Conservation (phyloP, 2,888 invertebrate genomes). For the Hermodice carunculata region DNA sequence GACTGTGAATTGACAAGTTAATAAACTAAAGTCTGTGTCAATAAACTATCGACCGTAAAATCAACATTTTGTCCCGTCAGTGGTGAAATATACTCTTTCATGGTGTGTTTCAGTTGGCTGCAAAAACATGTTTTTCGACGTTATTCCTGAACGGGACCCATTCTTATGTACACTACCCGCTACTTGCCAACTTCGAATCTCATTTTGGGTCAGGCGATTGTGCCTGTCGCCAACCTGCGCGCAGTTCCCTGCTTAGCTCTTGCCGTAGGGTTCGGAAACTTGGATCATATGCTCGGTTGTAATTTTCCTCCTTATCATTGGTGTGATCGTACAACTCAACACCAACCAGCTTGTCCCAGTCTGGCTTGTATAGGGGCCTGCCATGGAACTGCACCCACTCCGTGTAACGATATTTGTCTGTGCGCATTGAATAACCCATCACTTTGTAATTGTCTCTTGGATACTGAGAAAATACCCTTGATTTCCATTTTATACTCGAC, state of each 20-base stretch:
- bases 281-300: background rate
- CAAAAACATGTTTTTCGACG: no score
- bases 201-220: no score
- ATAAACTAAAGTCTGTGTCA: no score
- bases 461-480: conserved; percentile 36
- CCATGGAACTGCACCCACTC: conserved; percentile 3
- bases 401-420: background rate
- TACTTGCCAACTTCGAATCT: no score
- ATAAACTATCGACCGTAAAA: no score
- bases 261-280: no score
- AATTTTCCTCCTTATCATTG: conserved; percentile 1
- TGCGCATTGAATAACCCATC: conserved; percentile 47
- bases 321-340: conserved; percentile 1
- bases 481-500: conserved; percentile 22
- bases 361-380: background rate
- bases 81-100: no score
- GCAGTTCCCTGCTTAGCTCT: background rate
- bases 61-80: no score
- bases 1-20: no score
- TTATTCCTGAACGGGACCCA: no score
- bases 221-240: background rate
- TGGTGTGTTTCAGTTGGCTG: no score
- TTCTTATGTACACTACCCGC: no score
- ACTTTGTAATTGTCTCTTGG: conserved; percentile 39
- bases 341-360: background rate